Evolutionary conservation across 37 sponge, comb jelly and placozoan species (phyloP).

Genomic region (Petrosia ficiformis): DNA sequence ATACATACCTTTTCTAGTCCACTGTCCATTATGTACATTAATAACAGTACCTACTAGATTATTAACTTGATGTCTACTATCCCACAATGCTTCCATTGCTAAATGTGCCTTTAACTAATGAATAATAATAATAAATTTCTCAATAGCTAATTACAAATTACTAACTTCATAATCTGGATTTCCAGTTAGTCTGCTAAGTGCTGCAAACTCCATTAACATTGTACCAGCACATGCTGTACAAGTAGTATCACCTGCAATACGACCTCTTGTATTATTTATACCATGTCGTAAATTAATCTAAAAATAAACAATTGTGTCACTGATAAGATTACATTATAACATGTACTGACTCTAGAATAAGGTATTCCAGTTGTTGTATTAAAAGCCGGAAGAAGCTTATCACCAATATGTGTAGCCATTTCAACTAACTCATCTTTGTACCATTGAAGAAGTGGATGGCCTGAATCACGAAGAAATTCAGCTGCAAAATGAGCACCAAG

Average conservation of each 20-base stretch:
- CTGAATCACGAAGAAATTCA: conserved; percentile 53
- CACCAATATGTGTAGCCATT: conserved; percentile 74
- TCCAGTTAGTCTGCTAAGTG: conserved; percentile 83
- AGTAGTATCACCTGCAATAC: conserved; percentile 57
- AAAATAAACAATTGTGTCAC: not conserved
- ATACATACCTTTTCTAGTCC: conserved; percentile 78
- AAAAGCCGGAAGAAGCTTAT: conserved; percentile 91
- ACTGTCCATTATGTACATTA: conserved; percentile 87
- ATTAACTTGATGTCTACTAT: conserved; percentile 46
- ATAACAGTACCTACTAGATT: conserved; percentile 87
- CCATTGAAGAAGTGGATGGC: conserved; percentile 69
- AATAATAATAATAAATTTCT: not conserved
- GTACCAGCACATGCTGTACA: conserved; percentile 98
- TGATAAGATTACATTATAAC: too few relatives aligned
- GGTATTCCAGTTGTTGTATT: conserved; percentile 92
- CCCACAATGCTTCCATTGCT: conserved; percentile 88
- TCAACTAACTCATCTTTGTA: conserved; percentile 77
- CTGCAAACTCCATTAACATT: conserved; percentile 92
- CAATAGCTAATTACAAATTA: not conserved
- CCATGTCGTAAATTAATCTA: conserved; percentile 78
- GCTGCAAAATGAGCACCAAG: conserved; percentile 92
- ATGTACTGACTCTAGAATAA: conserved; percentile 85
- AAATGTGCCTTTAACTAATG: conserved; percentile 54
- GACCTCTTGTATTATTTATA: conserved; percentile 10
- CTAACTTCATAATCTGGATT: conserved; percentile 74